Percentiles rank a stretch among this genome's conserved stretches.
Conservation (phyloP, 2,888 invertebrate species). For the Apotomis betuletana region DNA sequence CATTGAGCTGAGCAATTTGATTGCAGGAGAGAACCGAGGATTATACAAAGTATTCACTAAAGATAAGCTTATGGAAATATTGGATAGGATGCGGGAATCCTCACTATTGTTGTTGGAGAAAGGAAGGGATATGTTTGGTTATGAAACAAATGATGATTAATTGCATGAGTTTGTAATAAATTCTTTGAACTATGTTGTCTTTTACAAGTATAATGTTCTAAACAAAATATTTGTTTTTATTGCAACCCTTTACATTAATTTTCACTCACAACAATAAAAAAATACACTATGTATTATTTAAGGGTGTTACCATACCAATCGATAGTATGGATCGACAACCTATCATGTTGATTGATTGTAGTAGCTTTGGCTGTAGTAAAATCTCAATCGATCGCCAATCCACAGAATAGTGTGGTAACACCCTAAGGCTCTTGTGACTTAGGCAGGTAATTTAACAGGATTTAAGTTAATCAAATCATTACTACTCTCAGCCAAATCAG, state of each 20-base stretch:
- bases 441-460: conserved; percentile 65
- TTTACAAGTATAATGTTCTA: conserved; percentile 37
- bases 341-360: too few species aligned
- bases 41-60: conserved; percentile 92
- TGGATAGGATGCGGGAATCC: conserved; percentile 90
- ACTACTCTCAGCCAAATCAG: conserved; percentile 97
- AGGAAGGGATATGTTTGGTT: conserved; percentile 93
- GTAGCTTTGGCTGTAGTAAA: too few species aligned
- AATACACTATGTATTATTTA: background rate
- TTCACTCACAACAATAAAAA: conserved; percentile 13
- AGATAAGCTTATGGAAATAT: conserved; percentile 89
- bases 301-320: too few species aligned
- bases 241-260: background rate
- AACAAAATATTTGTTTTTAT: conserved; percentile 7
- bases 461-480: conserved; percentile 94
- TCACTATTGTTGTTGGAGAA: conserved; percentile 89
- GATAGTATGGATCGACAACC: too few species aligned
- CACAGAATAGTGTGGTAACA: too few species aligned
- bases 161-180: conserved; percentile 59
- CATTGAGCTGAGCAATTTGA: conserved; percentile 88
- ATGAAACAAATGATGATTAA: conserved; percentile 73
- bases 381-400: too few species aligned
- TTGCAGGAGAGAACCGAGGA: conserved; percentile 90
- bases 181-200: conserved; percentile 57
- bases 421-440: background rate